These are phyloP conservation scores for Siphlonurus alternatus DNA, from an alignment of 2,888 invertebrate genomes.

Conservation along the genomic window DNA sequence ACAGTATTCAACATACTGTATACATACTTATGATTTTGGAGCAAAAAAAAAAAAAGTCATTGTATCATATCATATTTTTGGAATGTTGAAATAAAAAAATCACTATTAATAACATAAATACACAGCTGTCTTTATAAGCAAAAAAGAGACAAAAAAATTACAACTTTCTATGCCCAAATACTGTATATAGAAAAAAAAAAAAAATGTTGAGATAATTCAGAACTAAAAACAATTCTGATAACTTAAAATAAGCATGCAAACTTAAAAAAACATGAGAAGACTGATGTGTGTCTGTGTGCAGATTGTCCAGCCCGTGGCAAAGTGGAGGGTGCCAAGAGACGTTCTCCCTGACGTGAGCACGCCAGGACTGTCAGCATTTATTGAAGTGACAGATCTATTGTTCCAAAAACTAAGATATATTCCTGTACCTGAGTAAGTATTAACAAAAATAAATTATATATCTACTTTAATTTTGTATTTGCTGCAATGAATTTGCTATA, in stretches of 20 bases:
- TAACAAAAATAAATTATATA: neutral
- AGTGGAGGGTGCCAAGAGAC: conserved; percentile 17
- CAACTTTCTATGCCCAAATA: too few relatives aligned
- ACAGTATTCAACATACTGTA: neutral
- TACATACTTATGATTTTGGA: neutral
- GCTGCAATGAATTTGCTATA: too few relatives aligned
- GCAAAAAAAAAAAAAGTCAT: neutral
- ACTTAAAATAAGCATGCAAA: too few relatives aligned
- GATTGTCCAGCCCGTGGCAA: conserved; percentile 18
- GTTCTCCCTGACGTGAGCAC: conserved; percentile 10
- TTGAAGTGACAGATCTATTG: conserved; percentile 35
- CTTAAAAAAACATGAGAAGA: neutral
- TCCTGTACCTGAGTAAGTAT: conserved; percentile 31
- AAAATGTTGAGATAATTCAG: neutral
- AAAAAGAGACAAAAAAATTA: neutral
- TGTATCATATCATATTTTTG: neutral
- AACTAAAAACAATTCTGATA: neutral
- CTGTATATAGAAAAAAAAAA: neutral
- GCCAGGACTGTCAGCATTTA: conserved; percentile 23
- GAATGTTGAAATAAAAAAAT: neutral
- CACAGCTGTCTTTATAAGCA: neutral
- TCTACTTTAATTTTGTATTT: neutral
- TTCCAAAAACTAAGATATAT: conserved; percentile 32
- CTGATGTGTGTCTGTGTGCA: too few relatives aligned
- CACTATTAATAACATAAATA: neutral